Percentiles rank a stretch among this genome's conserved stretches.
phyloP scores from a whole-genome alignment of 2,797 vertebrate genomes.

The Urocyon cinereoargenteus region DNA sequence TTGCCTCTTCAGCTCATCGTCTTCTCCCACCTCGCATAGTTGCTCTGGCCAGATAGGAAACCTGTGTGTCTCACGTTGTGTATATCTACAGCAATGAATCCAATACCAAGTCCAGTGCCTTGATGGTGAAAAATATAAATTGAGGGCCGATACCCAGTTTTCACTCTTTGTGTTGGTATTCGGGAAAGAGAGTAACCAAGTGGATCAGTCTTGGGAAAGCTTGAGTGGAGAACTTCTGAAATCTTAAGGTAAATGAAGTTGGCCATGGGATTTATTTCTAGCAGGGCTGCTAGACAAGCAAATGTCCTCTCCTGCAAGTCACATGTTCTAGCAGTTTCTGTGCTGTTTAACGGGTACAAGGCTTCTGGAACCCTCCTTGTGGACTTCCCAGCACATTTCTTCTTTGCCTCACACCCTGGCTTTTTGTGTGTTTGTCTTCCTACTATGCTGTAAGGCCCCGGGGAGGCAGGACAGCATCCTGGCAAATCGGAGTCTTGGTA shows the following conservation, averaged over 20 bases:
- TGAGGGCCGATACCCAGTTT: constrained; percentile 46
- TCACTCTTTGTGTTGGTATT: not conserved
- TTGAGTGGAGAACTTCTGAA: not conserved
- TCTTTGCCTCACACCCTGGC: too few species aligned
- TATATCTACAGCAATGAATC: constrained; percentile 68
- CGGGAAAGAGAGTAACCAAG: not conserved
- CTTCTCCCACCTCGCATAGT: constrained; percentile 1
- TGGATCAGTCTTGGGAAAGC: constrained; percentile 47
- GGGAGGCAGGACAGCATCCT: not conserved
- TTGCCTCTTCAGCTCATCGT: not conserved
- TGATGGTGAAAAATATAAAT: constrained; percentile 57
- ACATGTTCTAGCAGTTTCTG: not conserved
- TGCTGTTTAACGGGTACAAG: fast-evolving
- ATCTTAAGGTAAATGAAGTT: not conserved
- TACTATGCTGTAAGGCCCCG: not conserved
- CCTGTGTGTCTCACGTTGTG: constrained; percentile 33
- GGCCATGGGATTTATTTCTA: not conserved
- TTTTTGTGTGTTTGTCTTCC: not conserved
- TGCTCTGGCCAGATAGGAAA: constrained; percentile 54
- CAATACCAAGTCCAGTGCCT: constrained; percentile 5
- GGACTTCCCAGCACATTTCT: too few species aligned
- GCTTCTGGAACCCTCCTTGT: not conserved
- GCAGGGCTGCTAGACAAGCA: not conserved
- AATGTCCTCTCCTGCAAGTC: too few species aligned
- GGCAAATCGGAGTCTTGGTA: not conserved